A percentile compares a stretch with the other conserved stretches of the same genome.
These are phyloP conservation scores for Gopherus flavomarginatus DNA, from an alignment of 2,113 vertebrate species.

Conservation along the genomic window DNA sequence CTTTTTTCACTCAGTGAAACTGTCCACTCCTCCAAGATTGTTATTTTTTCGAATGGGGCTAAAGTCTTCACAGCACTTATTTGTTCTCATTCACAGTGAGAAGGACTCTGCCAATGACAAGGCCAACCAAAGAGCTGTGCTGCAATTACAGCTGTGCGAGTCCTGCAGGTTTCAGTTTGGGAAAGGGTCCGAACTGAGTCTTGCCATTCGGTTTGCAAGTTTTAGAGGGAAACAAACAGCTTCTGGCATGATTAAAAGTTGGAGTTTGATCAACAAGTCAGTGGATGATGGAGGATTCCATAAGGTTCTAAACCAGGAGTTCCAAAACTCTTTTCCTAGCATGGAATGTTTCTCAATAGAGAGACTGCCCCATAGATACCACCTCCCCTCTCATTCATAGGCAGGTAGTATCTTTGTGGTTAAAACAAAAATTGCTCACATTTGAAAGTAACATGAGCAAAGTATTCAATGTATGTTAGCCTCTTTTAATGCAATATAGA, in stretches of 20 bases:
- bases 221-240: fast-evolving
- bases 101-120: background rate
- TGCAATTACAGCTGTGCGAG: background rate
- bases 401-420: background rate
- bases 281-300: background rate
- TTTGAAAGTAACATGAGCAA: background rate
- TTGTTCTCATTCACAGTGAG: fast-evolving
- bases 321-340: background rate
- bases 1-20: background rate
- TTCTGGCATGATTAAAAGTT: background rate
- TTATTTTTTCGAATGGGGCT: too few species aligned
- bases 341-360: background rate
- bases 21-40: background rate
- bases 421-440: background rate
- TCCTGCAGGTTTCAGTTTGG: background rate
- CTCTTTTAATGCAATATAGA: background rate
- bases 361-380: background rate
- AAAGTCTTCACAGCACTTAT: background rate
- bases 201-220: background rate
- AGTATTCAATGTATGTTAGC: background rate
- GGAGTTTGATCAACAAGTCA: background rate
- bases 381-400: background rate
- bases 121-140: background rate
- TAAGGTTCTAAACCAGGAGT: background rate
- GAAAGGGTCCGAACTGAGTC: background rate